Base-by-base conservation (phyloP, 2,113 vertebrate species). In the Callipepla squamata region DNA sequence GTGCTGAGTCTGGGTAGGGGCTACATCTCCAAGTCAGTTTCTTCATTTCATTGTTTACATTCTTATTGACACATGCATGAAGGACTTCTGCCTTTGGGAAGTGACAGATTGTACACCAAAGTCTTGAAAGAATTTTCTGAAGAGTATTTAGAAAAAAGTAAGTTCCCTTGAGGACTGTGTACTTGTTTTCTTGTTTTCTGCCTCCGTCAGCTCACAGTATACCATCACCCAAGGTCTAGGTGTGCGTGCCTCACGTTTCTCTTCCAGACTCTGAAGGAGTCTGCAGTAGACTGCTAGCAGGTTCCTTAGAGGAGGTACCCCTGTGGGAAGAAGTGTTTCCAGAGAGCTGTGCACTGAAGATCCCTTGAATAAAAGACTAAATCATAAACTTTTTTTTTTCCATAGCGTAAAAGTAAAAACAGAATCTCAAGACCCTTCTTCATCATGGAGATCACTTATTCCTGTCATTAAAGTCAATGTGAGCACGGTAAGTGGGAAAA, bases 391-490 rank as follows among this genome's bases (percentile, higher is more conserved):
- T 0, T 57, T 53, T 47, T 36, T 32, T 48, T 40, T 40, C 23
- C 6, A 0, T n/a, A 99, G 99, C 92, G 98, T 99, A 88, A 98
- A 98, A 98, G 98, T 98, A 36, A 98, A 98, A 98, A 96, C 98
- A 82, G 99, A 99, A 94, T 98, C 98, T 93, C 98, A 98, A 86
- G 99, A 99, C 61, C 98, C 98, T 2, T 96, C 98, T 30, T 99
- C 99, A 30, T 99, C 99, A 1, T 99, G 99, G 99, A 98, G 99
- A 73, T 99, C 99, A 15, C 98, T 99, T 95, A 99, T 99, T 94
- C 99, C 99, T 5, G 99, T 99, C 82, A 99, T 99, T 96, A 99
- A 99, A 97, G 98, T 99, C 77, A 99, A 99, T 93, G 99, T 99
- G 97, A 99, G 99, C 98, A 99, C 99, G 9, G 99, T 99, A 96